Evolutionary conservation across 2,113 vertebrate genomes (phyloP).

Genomic region (Cervus canadensis): DNA sequence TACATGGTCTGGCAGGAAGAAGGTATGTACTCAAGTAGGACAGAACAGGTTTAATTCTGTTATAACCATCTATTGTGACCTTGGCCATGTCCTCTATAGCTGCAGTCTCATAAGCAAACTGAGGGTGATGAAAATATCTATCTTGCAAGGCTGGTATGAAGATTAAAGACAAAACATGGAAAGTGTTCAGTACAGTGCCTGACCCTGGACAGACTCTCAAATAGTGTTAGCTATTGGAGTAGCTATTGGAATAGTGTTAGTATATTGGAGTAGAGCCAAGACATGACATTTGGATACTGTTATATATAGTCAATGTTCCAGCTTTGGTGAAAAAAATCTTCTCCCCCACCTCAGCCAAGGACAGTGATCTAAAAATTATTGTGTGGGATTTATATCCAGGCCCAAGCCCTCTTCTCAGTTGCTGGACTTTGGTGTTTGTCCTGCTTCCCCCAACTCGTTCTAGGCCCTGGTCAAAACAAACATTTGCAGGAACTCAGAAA

Average conservation of each 20-base stretch:
- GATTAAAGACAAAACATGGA: neutral
- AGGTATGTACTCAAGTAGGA: neutral
- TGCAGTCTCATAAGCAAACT: neutral
- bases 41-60: neutral
- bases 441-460: neutral
- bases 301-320: neutral
- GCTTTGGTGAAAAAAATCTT: neutral
- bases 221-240: neutral
- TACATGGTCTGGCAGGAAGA: neutral
- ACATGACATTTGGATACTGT: neutral
- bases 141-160: neutral
- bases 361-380: neutral
- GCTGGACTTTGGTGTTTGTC: neutral
- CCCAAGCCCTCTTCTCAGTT: neutral
- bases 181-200: neutral
- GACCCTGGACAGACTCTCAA: neutral
- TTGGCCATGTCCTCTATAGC: neutral
- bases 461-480: neutral
- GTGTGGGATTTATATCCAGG: neutral
- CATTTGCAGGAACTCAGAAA: neutral
- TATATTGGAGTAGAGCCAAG: neutral
- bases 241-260: neutral
- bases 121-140: neutral
- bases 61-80: neutral
- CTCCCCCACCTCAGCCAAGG: neutral